A percentile compares a stretch with the other conserved stretches of the same genome.
Evolutionary conservation across 2,797 vertebrate species (phyloP).

Genomic region (Astyanax mexicanus): DNA sequence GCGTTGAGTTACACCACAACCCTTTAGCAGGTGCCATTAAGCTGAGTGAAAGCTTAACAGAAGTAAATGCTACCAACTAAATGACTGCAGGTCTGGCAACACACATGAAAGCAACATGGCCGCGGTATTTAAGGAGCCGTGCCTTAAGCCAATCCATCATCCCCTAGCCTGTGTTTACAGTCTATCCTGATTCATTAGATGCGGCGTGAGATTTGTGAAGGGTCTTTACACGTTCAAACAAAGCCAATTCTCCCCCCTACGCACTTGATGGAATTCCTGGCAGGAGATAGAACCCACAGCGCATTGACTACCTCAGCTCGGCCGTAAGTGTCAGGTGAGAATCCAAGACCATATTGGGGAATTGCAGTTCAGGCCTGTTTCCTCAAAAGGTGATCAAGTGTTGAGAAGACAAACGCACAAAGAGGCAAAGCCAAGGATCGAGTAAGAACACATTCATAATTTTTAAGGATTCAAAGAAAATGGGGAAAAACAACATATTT

Average conservation of each 20-base stretch:
- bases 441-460: too few species aligned
- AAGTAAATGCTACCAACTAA: not conserved
- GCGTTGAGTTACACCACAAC: not conserved
- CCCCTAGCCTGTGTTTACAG: not conserved
- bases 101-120: conserved; percentile 4
- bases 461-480: too few species aligned
- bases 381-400: conserved; percentile 18
- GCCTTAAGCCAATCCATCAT: conserved; percentile 1
- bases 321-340: not conserved
- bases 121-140: not conserved
- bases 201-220: conserved; percentile 20
- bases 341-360: conserved; percentile 28
- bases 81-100: not conserved
- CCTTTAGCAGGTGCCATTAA: not conserved
- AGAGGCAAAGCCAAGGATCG: conserved; percentile 17
- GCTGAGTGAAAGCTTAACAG: not conserved
- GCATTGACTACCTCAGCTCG: not conserved
- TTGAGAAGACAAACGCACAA: conserved; percentile 9
- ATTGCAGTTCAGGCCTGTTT: not conserved
- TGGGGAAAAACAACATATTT: too few species aligned
- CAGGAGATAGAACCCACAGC: conserved; percentile 4
- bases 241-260: not conserved
- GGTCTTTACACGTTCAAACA: conserved; percentile 10
- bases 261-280: conserved; percentile 23
- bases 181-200: conserved; percentile 28